These are phyloP conservation scores for Asteroscopus sphinx DNA, from an alignment of 2,888 invertebrate genomes.

Conservation along the genomic window DNA sequence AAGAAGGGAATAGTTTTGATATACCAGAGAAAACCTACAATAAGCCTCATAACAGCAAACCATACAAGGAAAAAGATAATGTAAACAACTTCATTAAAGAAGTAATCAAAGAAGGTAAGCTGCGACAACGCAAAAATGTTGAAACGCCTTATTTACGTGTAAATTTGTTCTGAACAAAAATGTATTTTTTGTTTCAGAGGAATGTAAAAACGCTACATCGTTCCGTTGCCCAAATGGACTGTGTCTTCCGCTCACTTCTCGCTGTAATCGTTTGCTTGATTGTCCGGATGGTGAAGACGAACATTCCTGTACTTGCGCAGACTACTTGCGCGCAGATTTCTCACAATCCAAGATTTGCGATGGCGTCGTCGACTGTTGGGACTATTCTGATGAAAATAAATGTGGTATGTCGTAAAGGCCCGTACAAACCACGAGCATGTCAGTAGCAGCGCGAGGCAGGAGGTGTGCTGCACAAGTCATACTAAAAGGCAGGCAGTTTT, in stretches of 20 bases:
- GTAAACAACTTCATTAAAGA: slow-evolving; percentile 35
- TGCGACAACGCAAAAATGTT: neutral
- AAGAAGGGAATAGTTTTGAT: slow-evolving; percentile 80
- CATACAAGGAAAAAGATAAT: slow-evolving; percentile 70
- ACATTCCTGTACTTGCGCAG: slow-evolving; percentile 93
- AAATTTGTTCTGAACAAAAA: too few relatives aligned
- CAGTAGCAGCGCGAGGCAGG: too few relatives aligned
- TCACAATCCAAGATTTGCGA: slow-evolving; percentile 94
- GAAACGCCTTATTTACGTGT: neutral
- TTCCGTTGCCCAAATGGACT: slow-evolving; percentile 91
- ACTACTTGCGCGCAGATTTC: slow-evolving; percentile 92
- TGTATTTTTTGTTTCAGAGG: slow-evolving; percentile 69
- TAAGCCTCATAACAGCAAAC: slow-evolving; percentile 69
- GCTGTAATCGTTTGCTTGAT: slow-evolving; percentile 93
- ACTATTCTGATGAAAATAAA: slow-evolving; percentile 93
- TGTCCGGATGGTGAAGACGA: slow-evolving; percentile 93
- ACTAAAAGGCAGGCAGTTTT: too few relatives aligned
- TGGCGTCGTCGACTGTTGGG: slow-evolving; percentile 94
- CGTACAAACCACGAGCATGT: too few relatives aligned
- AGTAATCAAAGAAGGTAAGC: slow-evolving; percentile 67
- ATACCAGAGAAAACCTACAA: slow-evolving; percentile 77
- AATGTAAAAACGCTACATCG: slow-evolving; percentile 85
- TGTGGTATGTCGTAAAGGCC: slow-evolving; percentile 91
- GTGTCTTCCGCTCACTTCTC: slow-evolving; percentile 91
- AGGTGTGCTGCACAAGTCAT: too few relatives aligned